Percentiles rank a stretch among this genome's conserved stretches.
These are phyloP conservation scores for Cryptocheilus praepositus DNA, from an alignment of 2,888 invertebrate species.

Conservation along the genomic window DNA sequence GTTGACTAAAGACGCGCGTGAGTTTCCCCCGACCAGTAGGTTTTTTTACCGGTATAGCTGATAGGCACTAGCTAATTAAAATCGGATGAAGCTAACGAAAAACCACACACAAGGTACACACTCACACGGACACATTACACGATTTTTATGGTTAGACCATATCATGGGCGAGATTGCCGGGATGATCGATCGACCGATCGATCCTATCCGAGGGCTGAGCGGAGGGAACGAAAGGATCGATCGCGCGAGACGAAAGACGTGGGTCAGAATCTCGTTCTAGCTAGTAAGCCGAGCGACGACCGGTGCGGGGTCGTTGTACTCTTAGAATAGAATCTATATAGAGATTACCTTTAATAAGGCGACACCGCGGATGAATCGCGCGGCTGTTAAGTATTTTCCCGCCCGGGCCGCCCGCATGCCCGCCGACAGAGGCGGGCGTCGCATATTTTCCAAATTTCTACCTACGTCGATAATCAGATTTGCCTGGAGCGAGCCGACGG, in stretches of 20 bases:
- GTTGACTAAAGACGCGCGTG: slow-evolving; percentile 25
- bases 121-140: slow-evolving; percentile 32
- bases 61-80: slow-evolving; percentile 63
- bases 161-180: slow-evolving; percentile 60
- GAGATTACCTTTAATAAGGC: too few species aligned
- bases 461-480: slow-evolving; percentile 5
- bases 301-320: slow-evolving; percentile 25
- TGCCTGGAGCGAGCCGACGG: neutral
- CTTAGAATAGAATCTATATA: too few species aligned
- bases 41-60: slow-evolving; percentile 70
- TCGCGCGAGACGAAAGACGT: slow-evolving; percentile 10
- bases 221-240: slow-evolving; percentile 8
- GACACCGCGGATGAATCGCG: too few species aligned
- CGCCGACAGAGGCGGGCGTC: neutral
- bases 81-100: slow-evolving; percentile 40
- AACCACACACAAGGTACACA: neutral
- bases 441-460: slow-evolving; percentile 26
- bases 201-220: slow-evolving; percentile 14
- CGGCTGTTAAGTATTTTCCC: too few species aligned
- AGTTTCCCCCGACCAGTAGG: slow-evolving; percentile 60
- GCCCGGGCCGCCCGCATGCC: too few species aligned
- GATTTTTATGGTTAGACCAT: slow-evolving; percentile 69
- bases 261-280: slow-evolving; percentile 29
- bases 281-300: slow-evolving; percentile 37
- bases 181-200: slow-evolving; percentile 38